A percentile compares a stretch with the other conserved stretches of the same genome.
Conservation (phyloP, 2,797 vertebrate genomes). For the Champsocephalus gunnari region DNA sequence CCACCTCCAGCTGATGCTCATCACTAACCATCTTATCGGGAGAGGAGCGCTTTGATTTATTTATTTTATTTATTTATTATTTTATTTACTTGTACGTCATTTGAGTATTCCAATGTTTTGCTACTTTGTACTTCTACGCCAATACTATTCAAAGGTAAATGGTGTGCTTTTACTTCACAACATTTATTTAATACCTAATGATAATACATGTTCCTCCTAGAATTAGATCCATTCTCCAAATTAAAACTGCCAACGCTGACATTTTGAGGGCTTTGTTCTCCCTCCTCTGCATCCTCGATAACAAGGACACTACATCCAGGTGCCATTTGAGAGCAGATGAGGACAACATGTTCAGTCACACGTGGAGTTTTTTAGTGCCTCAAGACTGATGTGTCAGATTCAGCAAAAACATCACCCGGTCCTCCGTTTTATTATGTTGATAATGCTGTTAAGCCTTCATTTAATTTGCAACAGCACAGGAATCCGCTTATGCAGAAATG, state of each 20-base stretch:
- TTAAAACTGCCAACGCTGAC: not conserved
- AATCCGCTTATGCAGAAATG: conserved; percentile 55
- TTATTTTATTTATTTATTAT: not conserved
- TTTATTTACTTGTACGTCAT: too few species aligned
- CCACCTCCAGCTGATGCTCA: conserved; percentile 1
- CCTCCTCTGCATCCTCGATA: conserved; percentile 9
- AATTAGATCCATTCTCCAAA: not conserved
- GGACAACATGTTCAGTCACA: conserved; percentile 15
- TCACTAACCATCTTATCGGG: not conserved
- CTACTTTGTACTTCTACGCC: too few species aligned
- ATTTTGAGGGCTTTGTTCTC: not conserved
- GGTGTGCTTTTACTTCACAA: not conserved
- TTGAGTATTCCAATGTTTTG: too few species aligned
- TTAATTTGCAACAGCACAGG: conserved; percentile 44
- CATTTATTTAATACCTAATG: too few species aligned
- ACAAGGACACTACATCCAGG: conserved; percentile 15
- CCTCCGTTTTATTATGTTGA: conserved; percentile 43
- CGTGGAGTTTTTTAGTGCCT: conserved; percentile 1
- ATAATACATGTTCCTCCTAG: not conserved
- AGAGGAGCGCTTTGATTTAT: not conserved
- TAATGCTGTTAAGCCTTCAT: conserved; percentile 20
- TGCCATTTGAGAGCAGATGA: conserved; percentile 6
- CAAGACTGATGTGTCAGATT: conserved; percentile 7
- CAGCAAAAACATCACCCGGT: conserved; percentile 12
- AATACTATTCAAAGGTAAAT: too few species aligned